Evolutionary conservation across 1,140 invertebrate species (phyloP), one percentile per base, ranked within the genome.

Genomic region (Onthophagus taurus): DNA sequence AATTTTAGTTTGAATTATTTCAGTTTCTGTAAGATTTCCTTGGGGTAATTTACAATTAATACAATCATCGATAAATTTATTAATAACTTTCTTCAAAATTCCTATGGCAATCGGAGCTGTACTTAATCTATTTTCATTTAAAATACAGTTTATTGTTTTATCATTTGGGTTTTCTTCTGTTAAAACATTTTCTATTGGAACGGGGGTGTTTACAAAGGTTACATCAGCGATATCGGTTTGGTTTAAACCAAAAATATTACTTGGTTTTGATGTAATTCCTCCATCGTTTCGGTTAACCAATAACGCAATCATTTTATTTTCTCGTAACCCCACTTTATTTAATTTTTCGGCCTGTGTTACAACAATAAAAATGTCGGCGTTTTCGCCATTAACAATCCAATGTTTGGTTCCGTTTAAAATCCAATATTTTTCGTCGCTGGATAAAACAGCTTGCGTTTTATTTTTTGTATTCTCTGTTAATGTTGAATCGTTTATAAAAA

Each of bases 201-300:
- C 42, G n/a, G 53, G 23, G 1, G 65, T 63, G 45, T 74, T 52
- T 1, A 70, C 51, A 45, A 80, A 76, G 16, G 42, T 55, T 1
- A 80, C 53, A 6, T 60, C 58, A 31, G 46, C 63, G 20, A 55
- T 30, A 29, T 42, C 45, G 7, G 37, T 47, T 42, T 65, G 66
- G 68, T 59, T 75, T 37, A 84, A 83, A 0, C 87, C 89, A 57
- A 88, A 74, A 30, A 84, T 86, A 39, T 80, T 75, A 48, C 83
- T 77, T n/a, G 75, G 70, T 14, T 17, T 31, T 8, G 31, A 29
- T n/a, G 71, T 75, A 0, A 94, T 72, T 16, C 87, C 85, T 7
- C 74, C 73, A 53, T 74, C 78, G 16, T 65, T 60, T 44, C 76
- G 67, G 47, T 91, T 87, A 1, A 94, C 80, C 41, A 91, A 68